Base-by-base conservation (phyloP, 2,113 vertebrate species). In the pig (Sus scrofa) region DNA sequence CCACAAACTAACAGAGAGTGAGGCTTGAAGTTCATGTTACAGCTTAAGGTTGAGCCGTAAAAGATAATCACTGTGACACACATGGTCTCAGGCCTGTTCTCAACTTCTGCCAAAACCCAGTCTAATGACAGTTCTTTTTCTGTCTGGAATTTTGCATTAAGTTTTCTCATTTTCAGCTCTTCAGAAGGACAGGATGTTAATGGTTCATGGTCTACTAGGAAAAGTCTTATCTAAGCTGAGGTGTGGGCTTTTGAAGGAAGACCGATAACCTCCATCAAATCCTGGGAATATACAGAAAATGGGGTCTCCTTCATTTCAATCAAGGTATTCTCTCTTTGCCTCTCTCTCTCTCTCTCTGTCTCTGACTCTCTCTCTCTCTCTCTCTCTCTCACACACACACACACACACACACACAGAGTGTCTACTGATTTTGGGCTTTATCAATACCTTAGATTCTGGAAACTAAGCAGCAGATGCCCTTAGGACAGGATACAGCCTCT, bases 391-490 rank as follows among this genome's bases (percentile, higher is more conserved):
- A 22, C 26, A 8, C 87, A 63, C 19, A 88, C 50, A 39, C 18
- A 39, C 30, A 74, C 9, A 32, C 18, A 32, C 74, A 27, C 50
- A 81, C 44, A 44, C n/a, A n/a, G n/a, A n/a, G n/a, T n/a, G n/a
- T n/a, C n/a, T n/a, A n/a, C n/a, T n/a, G n/a, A n/a, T n/a, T n/a
- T n/a, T 73, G 77, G 19, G 10, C 34, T 94, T 87, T 91, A 89
- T 92, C 20, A 86, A 50, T 60, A n/a, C 86, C 20, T 91, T 88
- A 94, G 86, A 91, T 37, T 91, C 37, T 93, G 75, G 60, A 96
- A 95, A 86, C 86, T 85, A 60, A 91, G 89, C 60, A 85, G 84
- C 94, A 60, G 22, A 12, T 71, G 30, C 20, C 9, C 73, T 91
- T 24, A 81, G 68, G 54, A 92, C 85, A 84, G 74, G 14, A 68